Evolutionary conservation across 2,888 invertebrate species (phyloP), one percentile per base, ranked within the genome.

Genomic region (Pinctada fucata): DNA sequence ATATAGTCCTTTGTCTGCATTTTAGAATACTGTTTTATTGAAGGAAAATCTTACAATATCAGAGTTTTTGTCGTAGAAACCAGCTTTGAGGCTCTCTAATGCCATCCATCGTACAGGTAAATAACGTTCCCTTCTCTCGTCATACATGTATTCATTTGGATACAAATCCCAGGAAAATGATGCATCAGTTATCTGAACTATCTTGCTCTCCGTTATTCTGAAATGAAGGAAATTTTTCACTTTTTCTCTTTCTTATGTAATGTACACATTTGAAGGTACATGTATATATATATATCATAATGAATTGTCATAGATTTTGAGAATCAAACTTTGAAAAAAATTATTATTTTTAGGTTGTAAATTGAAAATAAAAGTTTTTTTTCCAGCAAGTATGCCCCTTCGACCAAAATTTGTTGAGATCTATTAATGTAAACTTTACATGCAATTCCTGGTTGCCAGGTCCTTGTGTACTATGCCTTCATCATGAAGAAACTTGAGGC

Each of bases 51-150:
- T 84, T 83, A 93, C 93, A 86, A 93, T 93, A 86, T 93, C 93
- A 64, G 92, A 91, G 8, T 67, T 49, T 5, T 49, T 78, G n/a
- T 90, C 89, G 71, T 91, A 91, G 84, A 90, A 91, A 64, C 87
- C 85, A 58, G 88, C 85, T 75, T 93, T 91, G 8, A 93, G 85
- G 72, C 92, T 90, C 85, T 93, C 93, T 0, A 91, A 89, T 0
- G 93, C 92, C 92, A 93, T 92, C 93, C 93, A 93, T 76, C 93
- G 91, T 52, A 93, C 89, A 93, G 93, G 31, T 93, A 86, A 72
- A 89, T 89, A 52, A 78, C 82, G 76, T 89, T 90, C 81, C 91
- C 91, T 52, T 31, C 50, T 65, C 4, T 71, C 52, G 71, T 93
- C 93, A 69, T 90, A 90, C 51, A 92, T 92, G 72, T 80, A 80